A percentile compares a stretch with the other conserved stretches of the same genome.
phyloP scores from a whole-genome alignment of 2,113 vertebrate species.

The Phycodurus eques region DNA sequence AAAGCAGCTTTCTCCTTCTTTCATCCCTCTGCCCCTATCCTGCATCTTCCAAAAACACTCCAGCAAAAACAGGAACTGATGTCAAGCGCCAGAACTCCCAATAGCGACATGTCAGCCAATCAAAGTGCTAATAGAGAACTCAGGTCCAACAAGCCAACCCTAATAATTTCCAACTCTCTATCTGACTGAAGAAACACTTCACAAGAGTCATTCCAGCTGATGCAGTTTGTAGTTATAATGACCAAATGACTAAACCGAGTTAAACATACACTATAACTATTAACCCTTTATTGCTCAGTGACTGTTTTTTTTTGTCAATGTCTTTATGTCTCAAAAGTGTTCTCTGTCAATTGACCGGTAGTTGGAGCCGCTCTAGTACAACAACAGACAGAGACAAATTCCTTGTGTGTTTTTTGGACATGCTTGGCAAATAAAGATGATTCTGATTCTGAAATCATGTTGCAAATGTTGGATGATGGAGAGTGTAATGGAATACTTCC shows the following conservation, averaged over 20 bases:
- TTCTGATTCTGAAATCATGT: too few species aligned
- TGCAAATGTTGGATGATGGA: too few species aligned
- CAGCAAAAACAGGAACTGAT: conserved; percentile 43
- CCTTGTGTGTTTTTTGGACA: too few species aligned
- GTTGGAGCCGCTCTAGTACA: too few species aligned
- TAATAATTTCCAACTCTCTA: background rate
- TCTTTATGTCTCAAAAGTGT: too few species aligned
- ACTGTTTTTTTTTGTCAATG: too few species aligned
- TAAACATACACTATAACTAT: background rate
- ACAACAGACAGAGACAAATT: too few species aligned
- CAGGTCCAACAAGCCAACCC: conserved; percentile 11
- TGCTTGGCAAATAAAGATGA: too few species aligned
- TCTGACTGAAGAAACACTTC: background rate
- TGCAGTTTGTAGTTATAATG: background rate
- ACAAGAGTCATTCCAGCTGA: background rate
- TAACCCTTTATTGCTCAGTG: too few species aligned
- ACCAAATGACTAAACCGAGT: background rate
- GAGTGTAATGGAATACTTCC: conserved; percentile 8
- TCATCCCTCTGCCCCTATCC: conserved; percentile 37
- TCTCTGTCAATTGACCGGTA: too few species aligned
- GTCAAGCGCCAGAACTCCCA: conserved; percentile 20
- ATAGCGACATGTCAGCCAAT: conserved; percentile 28
- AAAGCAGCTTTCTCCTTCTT: conserved; percentile 66
- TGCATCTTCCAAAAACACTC: conserved; percentile 49
- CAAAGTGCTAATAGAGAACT: conserved; percentile 30